Evolutionary conservation across 2,888 invertebrate species (phyloP).

Genomic region (Pasiphila rectangulata): DNA sequence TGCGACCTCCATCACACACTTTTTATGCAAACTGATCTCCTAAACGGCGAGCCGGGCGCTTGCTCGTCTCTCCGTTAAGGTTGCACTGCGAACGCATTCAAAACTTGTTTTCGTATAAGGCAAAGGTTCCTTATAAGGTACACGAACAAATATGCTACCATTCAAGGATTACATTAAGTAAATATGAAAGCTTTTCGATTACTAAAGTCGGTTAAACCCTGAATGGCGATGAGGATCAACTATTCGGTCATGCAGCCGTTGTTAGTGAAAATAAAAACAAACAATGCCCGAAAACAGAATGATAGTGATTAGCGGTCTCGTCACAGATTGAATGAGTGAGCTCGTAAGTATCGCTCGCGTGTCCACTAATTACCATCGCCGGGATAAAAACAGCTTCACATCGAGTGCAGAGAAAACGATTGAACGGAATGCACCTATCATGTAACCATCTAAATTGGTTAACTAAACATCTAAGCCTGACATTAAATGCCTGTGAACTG

Average conservation of each 20-base stretch:
- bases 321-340: too few relatives aligned
- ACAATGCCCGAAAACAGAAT: neutral
- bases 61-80: conserved; percentile 60
- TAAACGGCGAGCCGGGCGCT: conserved; percentile 46
- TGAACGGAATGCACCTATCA: conserved; percentile 24
- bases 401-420: conserved; percentile 20
- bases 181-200: conserved; percentile 41
- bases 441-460: conserved; percentile 25
- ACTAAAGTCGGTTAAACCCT: conserved; percentile 43
- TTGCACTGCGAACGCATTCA: conserved; percentile 70
- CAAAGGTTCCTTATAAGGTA: conserved; percentile 60
- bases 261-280: conserved; percentile 6
- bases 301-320: too few relatives aligned
- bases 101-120: conserved; percentile 76
- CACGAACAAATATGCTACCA: conserved; percentile 62
- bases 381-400: conserved; percentile 13
- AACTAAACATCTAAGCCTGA: conserved; percentile 28
- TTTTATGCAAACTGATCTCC: conserved; percentile 46
- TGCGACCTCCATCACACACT: conserved; percentile 40
- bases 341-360: too few relatives aligned
- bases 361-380: conserved; percentile 14
- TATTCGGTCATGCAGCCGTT: neutral
- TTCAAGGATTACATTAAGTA: conserved; percentile 63
- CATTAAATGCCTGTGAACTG: conserved; percentile 18
- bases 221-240: conserved; percentile 3